Percentiles rank a stretch among this genome's conserved stretches.
Evolutionary conservation across 2,797 vertebrate genomes (phyloP).

Genomic region (Agapornis canus): DNA sequence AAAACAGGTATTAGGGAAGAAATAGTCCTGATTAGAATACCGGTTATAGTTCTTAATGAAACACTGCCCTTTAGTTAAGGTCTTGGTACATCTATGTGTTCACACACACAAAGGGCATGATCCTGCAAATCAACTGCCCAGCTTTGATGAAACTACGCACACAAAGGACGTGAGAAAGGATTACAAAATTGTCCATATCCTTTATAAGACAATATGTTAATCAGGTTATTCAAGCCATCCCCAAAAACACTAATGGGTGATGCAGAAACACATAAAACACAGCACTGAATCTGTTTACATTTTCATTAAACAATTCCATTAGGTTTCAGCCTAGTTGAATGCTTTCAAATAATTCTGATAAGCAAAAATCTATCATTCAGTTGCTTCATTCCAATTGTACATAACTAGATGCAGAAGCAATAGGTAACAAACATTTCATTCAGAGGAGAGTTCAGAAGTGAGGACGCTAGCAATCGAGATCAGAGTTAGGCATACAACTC

Average conservation of each 20-base stretch:
- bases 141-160: neutral
- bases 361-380: neutral
- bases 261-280: neutral
- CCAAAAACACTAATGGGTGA: neutral
- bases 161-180: neutral
- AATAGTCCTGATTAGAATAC: neutral
- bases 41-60: neutral
- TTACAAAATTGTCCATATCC: neutral
- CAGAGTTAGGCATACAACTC: neutral
- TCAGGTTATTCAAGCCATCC: neutral
- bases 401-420: neutral
- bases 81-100: neutral
- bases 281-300: constrained; percentile 13
- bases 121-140: neutral
- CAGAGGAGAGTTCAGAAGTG: neutral
- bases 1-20: neutral
- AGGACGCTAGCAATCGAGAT: neutral
- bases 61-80: neutral
- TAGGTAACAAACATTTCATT: constrained; percentile 6
- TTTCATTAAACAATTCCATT: constrained; percentile 31
- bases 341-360: constrained; percentile 47
- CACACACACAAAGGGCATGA: neutral
- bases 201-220: neutral
- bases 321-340: constrained; percentile 53
- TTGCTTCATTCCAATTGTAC: constrained; percentile 24